Base-by-base conservation (phyloP, 2,888 invertebrate genomes). In the Synergus itoensis region DNA sequence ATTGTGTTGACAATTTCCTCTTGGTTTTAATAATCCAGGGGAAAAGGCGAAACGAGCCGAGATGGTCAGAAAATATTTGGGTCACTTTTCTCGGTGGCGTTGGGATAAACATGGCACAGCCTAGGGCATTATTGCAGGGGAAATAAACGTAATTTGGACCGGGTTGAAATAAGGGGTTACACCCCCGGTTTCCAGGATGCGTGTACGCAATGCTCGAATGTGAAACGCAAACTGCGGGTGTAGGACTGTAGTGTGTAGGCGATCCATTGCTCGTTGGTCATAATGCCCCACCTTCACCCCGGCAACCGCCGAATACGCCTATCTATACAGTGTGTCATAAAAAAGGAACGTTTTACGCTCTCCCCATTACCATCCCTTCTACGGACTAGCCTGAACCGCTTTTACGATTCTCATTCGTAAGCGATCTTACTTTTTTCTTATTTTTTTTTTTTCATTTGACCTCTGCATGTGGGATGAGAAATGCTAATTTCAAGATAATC, bases 141-240 rank as follows among this genome's bases (percentile, higher is more conserved):
- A 60, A 36, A n/a, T 40, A 48, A 77, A 77, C n/a, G 53, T 60
- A 41, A 77, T 77, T 89, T 92, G 63, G 93, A 93, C 84, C 80
- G 73, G 76, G 81, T 77, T 79, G 83, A 87, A 81, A 85, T 91
- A 84, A 92, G 93, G 77, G 92, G 91, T 85, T 41, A 73, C 43
- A 67, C 69, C 48, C 65, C 67, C 57, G 53, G 36, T 77, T 57
- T 53, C 65, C 77, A 79, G 77, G 63, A 53, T 64, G 78, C 83
- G 80, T 82, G 82, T 79, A 85, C 85, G 84, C 83, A 85, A 82
- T 83, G 84, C 82, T 83, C 86, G 87, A 86, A 87, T 85, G 89
- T 88, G 88, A 87, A 86, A 86, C 86, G 87, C 82, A 85, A 84
- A 88, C 89, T 89, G 84, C 86, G 86, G 87, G 89, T 89, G 87